Evolutionary conservation across 2,888 invertebrate genomes (phyloP).

Genomic region (Sinohyriopsis cumingii): DNA sequence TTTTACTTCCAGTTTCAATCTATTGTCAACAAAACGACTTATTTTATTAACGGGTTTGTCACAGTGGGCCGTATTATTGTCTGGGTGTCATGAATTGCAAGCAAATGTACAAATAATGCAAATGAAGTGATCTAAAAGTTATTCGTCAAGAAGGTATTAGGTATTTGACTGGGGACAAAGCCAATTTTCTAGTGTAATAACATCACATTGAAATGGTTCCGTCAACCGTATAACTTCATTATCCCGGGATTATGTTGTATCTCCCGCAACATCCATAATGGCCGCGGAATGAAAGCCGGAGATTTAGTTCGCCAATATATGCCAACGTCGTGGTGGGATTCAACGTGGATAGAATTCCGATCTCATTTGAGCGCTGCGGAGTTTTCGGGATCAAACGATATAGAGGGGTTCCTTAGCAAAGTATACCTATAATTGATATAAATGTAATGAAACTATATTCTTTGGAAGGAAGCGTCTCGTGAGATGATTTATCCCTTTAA

Average conservation of each 20-base stretch:
- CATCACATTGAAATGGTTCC: conserved; percentile 44
- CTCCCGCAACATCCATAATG: conserved; percentile 27
- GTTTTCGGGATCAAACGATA: conserved; percentile 27
- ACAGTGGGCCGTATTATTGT: no score
- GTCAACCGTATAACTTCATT: conserved; percentile 37
- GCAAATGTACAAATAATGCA: no score
- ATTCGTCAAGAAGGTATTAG: no score
- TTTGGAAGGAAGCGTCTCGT: conserved; percentile 4
- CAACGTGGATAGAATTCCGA: conserved; percentile 25
- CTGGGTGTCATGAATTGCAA: no score
- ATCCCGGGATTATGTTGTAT: conserved; percentile 38
- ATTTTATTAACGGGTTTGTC: no score
- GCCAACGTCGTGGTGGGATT: conserved; percentile 21
- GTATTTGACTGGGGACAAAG: conserved; percentile 41
- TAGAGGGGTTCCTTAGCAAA: conserved; percentile 23
- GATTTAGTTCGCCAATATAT: conserved; percentile 38
- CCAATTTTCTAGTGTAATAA: conserved; percentile 58
- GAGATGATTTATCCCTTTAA: conserved; percentile 3
- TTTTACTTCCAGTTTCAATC: no score
- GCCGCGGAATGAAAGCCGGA: conserved; percentile 31
- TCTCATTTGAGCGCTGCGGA: conserved; percentile 27
- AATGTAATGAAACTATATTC: conserved; percentile 20
- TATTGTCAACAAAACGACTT: no score
- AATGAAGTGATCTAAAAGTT: no score
- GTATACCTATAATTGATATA: conserved; percentile 41